These are phyloP conservation scores for Euglossa dilemma DNA, from an alignment of 1,140 invertebrate genomes.

Conservation along the genomic window DNA sequence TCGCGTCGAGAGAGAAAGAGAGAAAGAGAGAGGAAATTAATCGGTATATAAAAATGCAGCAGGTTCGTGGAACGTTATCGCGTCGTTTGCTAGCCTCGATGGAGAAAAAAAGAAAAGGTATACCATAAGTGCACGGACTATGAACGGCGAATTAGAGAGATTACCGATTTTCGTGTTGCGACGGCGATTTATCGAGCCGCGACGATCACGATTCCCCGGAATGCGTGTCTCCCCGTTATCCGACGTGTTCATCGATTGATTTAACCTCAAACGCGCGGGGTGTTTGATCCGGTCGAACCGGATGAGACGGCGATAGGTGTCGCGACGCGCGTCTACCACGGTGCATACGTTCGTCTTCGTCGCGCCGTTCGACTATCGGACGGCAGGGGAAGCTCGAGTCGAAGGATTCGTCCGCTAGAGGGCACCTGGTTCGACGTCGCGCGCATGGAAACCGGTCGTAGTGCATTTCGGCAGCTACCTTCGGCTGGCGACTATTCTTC, in stretches of 20 bases:
- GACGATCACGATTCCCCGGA: slow-evolving; percentile 9
- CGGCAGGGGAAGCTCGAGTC: background rate
- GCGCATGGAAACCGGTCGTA: slow-evolving; percentile 45
- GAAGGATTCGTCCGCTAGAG: background rate
- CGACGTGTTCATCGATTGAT: slow-evolving; percentile 13
- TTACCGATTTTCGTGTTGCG: slow-evolving; percentile 3
- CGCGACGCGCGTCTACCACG: too few relatives aligned
- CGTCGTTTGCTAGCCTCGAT: background rate
- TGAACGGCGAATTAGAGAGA: background rate
- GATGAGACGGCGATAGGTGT: background rate
- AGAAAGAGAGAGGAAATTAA: background rate
- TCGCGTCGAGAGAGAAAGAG: background rate
- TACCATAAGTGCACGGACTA: background rate
- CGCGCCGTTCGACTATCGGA: background rate
- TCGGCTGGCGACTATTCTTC: slow-evolving; percentile 60
- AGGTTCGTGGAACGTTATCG: background rate
- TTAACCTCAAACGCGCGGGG: background rate
- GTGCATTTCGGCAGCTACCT: slow-evolving; percentile 61
- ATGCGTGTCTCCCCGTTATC: background rate
- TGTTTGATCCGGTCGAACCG: slow-evolving; percentile 29
- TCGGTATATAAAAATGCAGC: background rate
- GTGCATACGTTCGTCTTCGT: background rate
- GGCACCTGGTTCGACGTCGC: slow-evolving; percentile 29
- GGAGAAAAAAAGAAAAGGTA: too few relatives aligned
- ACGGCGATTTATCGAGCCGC: background rate